Percentiles rank a stretch among this genome's conserved stretches.
phyloP scores from a whole-genome alignment of 2,888 invertebrate genomes.

The Ophioninae sp. region DNA sequence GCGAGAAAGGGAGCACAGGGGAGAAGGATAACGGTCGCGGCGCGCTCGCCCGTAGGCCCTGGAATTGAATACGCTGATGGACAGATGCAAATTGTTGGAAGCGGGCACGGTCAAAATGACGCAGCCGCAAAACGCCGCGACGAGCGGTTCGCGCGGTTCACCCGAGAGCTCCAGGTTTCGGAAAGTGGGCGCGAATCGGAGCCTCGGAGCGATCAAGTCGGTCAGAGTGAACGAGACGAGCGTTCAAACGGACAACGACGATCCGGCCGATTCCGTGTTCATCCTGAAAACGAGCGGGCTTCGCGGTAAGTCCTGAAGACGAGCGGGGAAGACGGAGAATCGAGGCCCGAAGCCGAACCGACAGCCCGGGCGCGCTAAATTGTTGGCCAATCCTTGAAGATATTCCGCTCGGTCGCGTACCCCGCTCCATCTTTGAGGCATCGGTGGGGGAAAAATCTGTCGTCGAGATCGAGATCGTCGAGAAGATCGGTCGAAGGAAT shows the following conservation, averaged over 20 bases:
- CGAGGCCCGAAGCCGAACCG: too few species aligned
- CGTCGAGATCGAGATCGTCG: conserved; percentile 74
- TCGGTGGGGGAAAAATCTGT: conserved; percentile 75
- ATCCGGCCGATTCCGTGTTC: conserved; percentile 26
- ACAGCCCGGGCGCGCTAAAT: background rate
- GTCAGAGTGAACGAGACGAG: conserved; percentile 66
- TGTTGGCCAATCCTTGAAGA: conserved; percentile 60
- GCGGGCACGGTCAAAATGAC: conserved; percentile 71
- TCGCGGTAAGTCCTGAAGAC: conserved; percentile 63
- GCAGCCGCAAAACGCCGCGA: conserved; percentile 69
- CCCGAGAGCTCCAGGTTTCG: conserved; percentile 65
- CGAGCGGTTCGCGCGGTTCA: conserved; percentile 44
- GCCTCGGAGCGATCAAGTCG: conserved; percentile 40
- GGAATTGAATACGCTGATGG: conserved; percentile 70
- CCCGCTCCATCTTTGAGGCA: conserved; percentile 72
- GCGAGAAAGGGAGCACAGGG: background rate
- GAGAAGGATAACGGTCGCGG: background rate
- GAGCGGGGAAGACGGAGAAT: background rate
- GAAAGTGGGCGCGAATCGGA: conserved; percentile 60
- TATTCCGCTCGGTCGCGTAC: conserved; percentile 72
- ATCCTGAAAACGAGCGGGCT: conserved; percentile 46
- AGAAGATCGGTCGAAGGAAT: conserved; percentile 76
- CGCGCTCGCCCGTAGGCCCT: conserved; percentile 65
- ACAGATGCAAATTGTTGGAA: conserved; percentile 75
- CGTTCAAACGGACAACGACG: conserved; percentile 64